Evolutionary conservation across 2,797 vertebrate genomes (phyloP).

Genomic region (Hyperoplus lanceolatus): DNA sequence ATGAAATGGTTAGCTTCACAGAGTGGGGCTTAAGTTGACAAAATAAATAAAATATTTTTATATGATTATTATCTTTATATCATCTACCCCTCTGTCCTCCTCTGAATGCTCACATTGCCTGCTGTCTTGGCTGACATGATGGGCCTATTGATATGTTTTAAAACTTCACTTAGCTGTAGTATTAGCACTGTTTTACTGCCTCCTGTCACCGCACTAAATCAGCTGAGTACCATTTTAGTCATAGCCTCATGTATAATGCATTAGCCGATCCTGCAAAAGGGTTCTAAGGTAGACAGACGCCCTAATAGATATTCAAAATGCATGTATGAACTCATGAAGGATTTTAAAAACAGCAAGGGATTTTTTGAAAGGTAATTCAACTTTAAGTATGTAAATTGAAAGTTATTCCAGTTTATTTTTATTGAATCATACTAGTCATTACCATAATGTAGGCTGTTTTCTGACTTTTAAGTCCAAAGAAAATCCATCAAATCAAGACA

Average conservation of each 20-base stretch:
- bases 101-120: slow-evolving; percentile 10
- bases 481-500: neutral
- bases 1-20: slow-evolving; percentile 49
- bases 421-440: neutral
- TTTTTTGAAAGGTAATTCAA: neutral
- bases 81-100: neutral
- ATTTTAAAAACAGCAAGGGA: neutral
- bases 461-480: neutral
- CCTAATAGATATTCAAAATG: slow-evolving; percentile 5
- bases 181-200: slow-evolving; percentile 6
- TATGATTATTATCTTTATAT: slow-evolving; percentile 42
- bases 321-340: slow-evolving; percentile 1
- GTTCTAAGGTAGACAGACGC: neutral
- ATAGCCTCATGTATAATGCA: slow-evolving; percentile 12
- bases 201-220: slow-evolving; percentile 11
- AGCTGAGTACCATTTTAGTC: slow-evolving; percentile 49
- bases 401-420: slow-evolving; percentile 25
- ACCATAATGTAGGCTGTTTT: neutral
- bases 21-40: slow-evolving; percentile 29
- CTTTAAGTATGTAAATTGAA: neutral
- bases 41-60: slow-evolving; percentile 60
- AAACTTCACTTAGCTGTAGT: slow-evolving; percentile 10
- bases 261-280: neutral
- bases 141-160: slow-evolving; percentile 35
- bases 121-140: slow-evolving; percentile 5